phyloP scores from a whole-genome alignment of 2,888 invertebrate genomes.

The Thera britannica region DNA sequence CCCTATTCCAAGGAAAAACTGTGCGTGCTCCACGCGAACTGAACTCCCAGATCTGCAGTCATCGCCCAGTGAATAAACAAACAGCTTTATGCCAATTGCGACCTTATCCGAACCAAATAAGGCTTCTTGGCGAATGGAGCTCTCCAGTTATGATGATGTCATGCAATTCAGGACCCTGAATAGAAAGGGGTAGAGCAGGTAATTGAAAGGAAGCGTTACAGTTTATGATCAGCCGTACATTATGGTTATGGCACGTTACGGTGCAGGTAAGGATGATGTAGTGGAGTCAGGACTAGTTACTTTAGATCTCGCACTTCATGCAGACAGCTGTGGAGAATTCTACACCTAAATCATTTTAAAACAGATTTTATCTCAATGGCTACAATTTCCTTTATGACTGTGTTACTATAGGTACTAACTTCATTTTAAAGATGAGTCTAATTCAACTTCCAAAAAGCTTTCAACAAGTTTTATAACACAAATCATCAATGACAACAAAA shows the following conservation, averaged over 20 bases:
- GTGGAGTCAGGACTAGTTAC: slow-evolving; percentile 9
- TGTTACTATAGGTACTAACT: neutral
- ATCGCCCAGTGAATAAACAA: slow-evolving; percentile 31
- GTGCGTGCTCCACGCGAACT: slow-evolving; percentile 6
- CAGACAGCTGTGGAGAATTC: neutral
- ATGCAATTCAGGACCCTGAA: slow-evolving; percentile 17
- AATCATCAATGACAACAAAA: slow-evolving; percentile 21
- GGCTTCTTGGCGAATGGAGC: neutral
- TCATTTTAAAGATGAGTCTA: neutral
- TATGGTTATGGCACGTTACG: slow-evolving; percentile 21
- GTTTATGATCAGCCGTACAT: slow-evolving; percentile 25
- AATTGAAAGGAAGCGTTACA: slow-evolving; percentile 9
- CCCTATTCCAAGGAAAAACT: slow-evolving; percentile 21
- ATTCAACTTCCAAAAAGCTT: neutral
- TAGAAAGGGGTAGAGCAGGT: slow-evolving; percentile 22
- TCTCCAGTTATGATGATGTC: slow-evolving; percentile 15
- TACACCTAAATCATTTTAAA: neutral
- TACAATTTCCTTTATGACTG: neutral
- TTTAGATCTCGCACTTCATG: neutral
- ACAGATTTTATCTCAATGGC: neutral
- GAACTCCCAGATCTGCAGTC: slow-evolving; percentile 9
- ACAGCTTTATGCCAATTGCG: slow-evolving; percentile 16
- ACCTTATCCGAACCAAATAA: slow-evolving; percentile 17
- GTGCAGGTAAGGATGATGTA: slow-evolving; percentile 13
- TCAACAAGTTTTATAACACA: slow-evolving; percentile 1